Evolutionary conservation across 2,797 vertebrate genomes (phyloP), one percentile per base, ranked within the genome.

Genomic region (Neosalanx taihuensis): DNA sequence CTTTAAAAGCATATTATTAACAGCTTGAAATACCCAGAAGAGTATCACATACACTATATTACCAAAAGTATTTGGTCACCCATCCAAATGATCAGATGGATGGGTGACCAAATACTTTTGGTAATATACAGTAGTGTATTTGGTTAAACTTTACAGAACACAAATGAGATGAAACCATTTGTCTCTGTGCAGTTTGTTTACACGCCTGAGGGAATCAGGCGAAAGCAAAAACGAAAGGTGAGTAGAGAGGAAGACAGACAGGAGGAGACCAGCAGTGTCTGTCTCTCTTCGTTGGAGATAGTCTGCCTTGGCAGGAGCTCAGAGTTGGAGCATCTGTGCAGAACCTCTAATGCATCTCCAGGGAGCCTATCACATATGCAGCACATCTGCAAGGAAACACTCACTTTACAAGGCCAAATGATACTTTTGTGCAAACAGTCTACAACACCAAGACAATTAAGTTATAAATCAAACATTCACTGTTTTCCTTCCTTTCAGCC

Each of bases 211-310:
- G 73, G 60, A 74, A 64, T 69, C 56, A 9, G 26, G 64, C 20
- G 23, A 72, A 79, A 71, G 56, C 69, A 78, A 63, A 64, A 72
- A 66, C n/a, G 30, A 64, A 67, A 67, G 13, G 70, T 71, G 35
- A 53, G 61, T 51, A 67, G 18, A 37, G 58, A 75, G 69, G 17
- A 71, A 79, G 79, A 65, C 73, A 83, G 77, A 78, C 58, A 3
- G 57, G 62, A 79, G 76, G 65, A 37, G 78, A 86, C 80, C 66
- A 80, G 72, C 73, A 41, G 60, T 72, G 76, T 31, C 64, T 76
- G 73, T 76, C 81, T 80, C 77, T 77, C 70, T 79, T 77, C 83
- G 84, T 81, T 77, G 81, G 79, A 84, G 86, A 87, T 81, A 83
- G 75, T 76, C 23, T 74, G 66, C 77, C 78, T 80, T 86, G 80